phyloP scores from a whole-genome alignment of 2,797 vertebrate species.

The Dryobates pubescens region DNA sequence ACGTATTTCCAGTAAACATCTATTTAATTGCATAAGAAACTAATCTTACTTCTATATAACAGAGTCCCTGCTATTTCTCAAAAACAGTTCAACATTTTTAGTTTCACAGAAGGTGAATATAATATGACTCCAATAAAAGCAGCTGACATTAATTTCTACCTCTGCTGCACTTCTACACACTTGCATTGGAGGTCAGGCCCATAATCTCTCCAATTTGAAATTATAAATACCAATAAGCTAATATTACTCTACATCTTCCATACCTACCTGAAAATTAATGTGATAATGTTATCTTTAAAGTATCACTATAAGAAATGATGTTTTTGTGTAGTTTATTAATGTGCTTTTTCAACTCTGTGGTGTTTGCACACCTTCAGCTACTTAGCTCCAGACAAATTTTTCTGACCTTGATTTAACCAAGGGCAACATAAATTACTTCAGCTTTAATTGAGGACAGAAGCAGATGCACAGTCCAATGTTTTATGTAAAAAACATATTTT shows the following conservation, averaged over 20 bases:
- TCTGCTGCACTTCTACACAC: neutral
- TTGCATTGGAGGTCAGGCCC: neutral
- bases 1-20: neutral
- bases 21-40: neutral
- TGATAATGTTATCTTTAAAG: neutral
- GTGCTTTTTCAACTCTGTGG: neutral
- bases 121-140: neutral
- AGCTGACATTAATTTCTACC: neutral
- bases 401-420: neutral
- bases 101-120: neutral
- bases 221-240: neutral
- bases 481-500: neutral
- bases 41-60: neutral
- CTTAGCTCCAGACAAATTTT: neutral
- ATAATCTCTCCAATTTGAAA: neutral
- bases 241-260: neutral
- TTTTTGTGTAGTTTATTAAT: neutral
- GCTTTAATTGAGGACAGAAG: neutral
- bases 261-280: neutral
- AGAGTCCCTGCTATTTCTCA: neutral
- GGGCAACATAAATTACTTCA: neutral
- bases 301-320: neutral
- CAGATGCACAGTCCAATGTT: neutral
- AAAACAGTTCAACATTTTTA: neutral
- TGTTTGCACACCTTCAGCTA: neutral